These are phyloP conservation scores for Macropis europaea DNA, from an alignment of 2,888 invertebrate species.

Conservation along the genomic window DNA sequence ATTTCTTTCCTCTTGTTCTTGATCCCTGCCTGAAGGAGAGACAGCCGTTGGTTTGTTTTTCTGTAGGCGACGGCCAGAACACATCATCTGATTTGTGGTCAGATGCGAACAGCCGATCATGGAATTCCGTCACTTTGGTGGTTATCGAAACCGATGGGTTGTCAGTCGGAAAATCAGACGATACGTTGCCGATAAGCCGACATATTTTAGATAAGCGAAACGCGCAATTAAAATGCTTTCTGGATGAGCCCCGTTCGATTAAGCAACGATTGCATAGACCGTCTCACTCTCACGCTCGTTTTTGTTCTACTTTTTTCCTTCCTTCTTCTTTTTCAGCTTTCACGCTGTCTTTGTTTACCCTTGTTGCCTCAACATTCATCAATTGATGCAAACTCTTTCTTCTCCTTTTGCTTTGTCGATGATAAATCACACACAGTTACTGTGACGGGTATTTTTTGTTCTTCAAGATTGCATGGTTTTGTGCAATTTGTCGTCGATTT, in stretches of 20 bases:
- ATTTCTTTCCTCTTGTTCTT: neutral
- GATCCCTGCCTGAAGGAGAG: neutral
- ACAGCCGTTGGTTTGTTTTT: neutral
- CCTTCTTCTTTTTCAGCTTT: neutral
- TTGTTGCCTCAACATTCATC: conserved; percentile 15
- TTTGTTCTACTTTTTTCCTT: conserved; percentile 9
- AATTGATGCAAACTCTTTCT: conserved; percentile 9
- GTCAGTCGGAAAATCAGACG: conserved; percentile 74
- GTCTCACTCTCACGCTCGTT: conserved; percentile 16
- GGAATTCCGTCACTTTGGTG: conserved; percentile 62
- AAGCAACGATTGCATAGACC: conserved; percentile 46
- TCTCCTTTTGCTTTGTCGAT: neutral
- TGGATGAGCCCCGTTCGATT: conserved; percentile 70
- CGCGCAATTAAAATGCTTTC: conserved; percentile 77
- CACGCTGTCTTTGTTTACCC: neutral
- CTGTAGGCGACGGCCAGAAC: conserved; percentile 2
- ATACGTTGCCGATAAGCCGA: conserved; percentile 71
- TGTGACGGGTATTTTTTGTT: conserved; percentile 26
- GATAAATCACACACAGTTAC: conserved; percentile 33
- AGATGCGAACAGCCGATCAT: conserved; percentile 61
- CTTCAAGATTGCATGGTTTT: neutral
- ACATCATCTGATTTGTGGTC: neutral
- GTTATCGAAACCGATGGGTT: conserved; percentile 69
- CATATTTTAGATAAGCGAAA: conserved; percentile 75
- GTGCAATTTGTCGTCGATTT: conserved; percentile 8